These are phyloP conservation scores for Latrodectus geometricus DNA, from an alignment of 1,140 invertebrate species.

Conservation along the genomic window DNA sequence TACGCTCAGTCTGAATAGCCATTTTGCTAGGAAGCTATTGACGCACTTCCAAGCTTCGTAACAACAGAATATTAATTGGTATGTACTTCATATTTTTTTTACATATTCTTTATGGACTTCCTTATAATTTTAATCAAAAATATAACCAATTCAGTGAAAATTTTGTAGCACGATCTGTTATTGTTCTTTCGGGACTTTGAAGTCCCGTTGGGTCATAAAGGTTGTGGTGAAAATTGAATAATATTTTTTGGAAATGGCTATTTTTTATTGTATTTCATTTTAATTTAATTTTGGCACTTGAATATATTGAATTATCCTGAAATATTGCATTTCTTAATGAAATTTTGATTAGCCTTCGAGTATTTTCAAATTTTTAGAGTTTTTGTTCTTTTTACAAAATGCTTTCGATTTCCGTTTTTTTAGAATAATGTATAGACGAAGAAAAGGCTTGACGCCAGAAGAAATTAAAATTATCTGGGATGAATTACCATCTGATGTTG, in stretches of 20 bases:
- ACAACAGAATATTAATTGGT: no score
- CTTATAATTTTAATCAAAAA: conserved; percentile 26
- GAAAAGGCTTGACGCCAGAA: conserved; percentile 35
- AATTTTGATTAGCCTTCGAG: conserved; percentile 16
- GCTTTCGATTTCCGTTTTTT: conserved; percentile 18
- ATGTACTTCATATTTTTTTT: no score
- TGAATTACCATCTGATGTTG: no score
- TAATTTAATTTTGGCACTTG: conserved; percentile 34
- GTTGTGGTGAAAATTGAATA: conserved; percentile 14
- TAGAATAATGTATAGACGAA: conserved; percentile 21
- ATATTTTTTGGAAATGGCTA: conserved; percentile 7
- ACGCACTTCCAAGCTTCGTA: no score
- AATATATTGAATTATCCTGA: conserved; percentile 19
- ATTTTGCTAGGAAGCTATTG: no score
- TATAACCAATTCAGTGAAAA: conserved; percentile 20
- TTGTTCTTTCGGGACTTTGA: conserved; percentile 20
- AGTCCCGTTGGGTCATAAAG: conserved; percentile 21
- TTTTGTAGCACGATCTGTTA: conserved; percentile 4
- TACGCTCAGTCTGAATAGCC: no score
- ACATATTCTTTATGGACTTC: conserved; percentile 28
- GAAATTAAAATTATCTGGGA: no score
- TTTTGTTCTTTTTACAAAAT: neutral
- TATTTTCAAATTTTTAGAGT: conserved; percentile 34
- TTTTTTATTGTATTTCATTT: conserved; percentile 20
- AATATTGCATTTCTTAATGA: conserved; percentile 20